These are phyloP conservation scores for Drosophila pachea DNA, from an alignment of 1,140 invertebrate genomes.

Conservation along the genomic window DNA sequence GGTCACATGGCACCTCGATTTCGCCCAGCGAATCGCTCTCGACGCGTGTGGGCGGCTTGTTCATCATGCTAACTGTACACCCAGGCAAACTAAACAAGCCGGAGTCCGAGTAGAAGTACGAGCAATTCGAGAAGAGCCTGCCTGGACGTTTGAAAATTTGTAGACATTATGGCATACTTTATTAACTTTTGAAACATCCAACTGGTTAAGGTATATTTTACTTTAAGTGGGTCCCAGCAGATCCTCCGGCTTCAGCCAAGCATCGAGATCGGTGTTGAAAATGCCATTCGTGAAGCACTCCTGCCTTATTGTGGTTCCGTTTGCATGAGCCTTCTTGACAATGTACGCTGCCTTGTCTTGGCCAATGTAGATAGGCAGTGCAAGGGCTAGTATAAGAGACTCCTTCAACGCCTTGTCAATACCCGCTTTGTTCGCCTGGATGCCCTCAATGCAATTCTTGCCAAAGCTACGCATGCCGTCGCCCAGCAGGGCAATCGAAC, in stretches of 20 bases:
- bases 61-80: background rate
- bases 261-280: constrained; percentile 91
- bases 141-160: background rate
- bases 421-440: constrained; percentile 88
- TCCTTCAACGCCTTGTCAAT: constrained; percentile 90
- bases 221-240: constrained; percentile 90
- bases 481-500: constrained; percentile 92
- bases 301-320: constrained; percentile 92
- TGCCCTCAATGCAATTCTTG: constrained; percentile 95
- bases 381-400: constrained; percentile 98
- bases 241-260: constrained; percentile 95
- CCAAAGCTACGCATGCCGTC: constrained; percentile 92
- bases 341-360: constrained; percentile 98
- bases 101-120: background rate
- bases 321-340: constrained; percentile 96
- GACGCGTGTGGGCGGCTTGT: constrained; percentile 77
- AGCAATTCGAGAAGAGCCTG: background rate
- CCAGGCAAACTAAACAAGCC: background rate
- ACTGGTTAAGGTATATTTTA: background rate
- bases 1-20: constrained; percentile 92
- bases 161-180: background rate
- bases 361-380: constrained; percentile 97
- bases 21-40: constrained; percentile 96
- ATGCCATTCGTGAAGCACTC: constrained; percentile 92
- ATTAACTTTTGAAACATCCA: background rate